Base-by-base conservation (phyloP, 2,797 vertebrate genomes). In the Rhabdomys pumilio region DNA sequence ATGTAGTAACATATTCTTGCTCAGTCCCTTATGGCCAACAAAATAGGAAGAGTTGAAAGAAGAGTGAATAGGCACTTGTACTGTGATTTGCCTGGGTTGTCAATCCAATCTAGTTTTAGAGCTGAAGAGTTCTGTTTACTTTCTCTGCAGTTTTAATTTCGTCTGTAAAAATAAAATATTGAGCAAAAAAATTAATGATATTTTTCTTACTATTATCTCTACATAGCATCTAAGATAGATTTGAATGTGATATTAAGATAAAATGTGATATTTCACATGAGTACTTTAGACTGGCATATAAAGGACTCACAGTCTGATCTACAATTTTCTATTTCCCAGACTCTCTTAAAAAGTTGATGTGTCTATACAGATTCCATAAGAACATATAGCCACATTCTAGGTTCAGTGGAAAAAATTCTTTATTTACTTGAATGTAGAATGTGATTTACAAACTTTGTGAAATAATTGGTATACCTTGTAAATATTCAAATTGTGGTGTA, bases 11-110 rank as follows among this genome's bases (percentile, higher is more conserved):
- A 93, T 72, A 76, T 94, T 90, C 69, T 96, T 86, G 47, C 85
- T 85, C 95, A 94, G 91, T 96, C 92, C 41, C 89, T 79, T 82
- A 69, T 94, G 94, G 31, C 44, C 72, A 61, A 14, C 13, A 50
- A 69, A 69, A 81, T 50, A 81, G 53, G 47, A 73, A 76, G 38
- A 87, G 34, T 44, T n/a, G 44, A 91, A 92, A 61, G 17, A 76
- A 87, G 38, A 91, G 4, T 65, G 41, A 85, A 20, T 89, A 47
- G 41, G 59, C 95, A 47, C 75, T 96, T 95, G 90, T 76, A 80
- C 63, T 94, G 11, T 47, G 90, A 91, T 81, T 91, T 72, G 69
- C 26, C 41, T 34, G 83, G 44, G 94, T 88, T 77, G 26, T 83
- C 38, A 38, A 38, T 38, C 38, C 7, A 53, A 47, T 75, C 69